Evolutionary conservation across 2,113 vertebrate genomes (phyloP).

Genomic region (Chloroceryle aenea): DNA sequence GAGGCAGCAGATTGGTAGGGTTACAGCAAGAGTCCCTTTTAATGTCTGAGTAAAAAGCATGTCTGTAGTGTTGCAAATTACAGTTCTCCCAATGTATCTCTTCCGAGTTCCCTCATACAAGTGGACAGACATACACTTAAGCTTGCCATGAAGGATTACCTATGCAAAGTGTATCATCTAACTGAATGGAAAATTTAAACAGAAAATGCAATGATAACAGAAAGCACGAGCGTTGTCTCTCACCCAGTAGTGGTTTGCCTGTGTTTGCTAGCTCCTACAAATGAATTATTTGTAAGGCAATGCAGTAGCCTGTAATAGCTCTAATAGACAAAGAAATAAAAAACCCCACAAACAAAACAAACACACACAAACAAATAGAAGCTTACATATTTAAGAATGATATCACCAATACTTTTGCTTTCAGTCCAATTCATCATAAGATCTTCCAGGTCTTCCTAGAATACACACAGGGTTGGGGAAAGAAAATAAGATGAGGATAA

Average conservation of each 20-base stretch:
- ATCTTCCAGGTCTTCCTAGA: slow-evolving; percentile 91
- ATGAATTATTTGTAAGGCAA: not conserved
- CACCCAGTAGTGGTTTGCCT: not conserved
- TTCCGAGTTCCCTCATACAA: not conserved
- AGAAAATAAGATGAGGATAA: not conserved
- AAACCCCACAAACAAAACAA: too few species aligned
- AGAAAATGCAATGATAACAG: not conserved
- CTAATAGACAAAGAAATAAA: not conserved
- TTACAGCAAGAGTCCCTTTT: not conserved
- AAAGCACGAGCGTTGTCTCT: not conserved
- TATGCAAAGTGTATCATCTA: not conserved
- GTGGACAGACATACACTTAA: not conserved
- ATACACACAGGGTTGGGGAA: not conserved
- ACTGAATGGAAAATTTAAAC: not conserved
- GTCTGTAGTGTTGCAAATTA: not conserved
- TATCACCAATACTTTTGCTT: slow-evolving; percentile 89
- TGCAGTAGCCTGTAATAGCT: not conserved
- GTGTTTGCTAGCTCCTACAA: not conserved
- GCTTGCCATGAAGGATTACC: not conserved
- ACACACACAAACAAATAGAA: not conserved
- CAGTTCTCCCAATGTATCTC: not conserved
- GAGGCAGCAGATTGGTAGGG: not conserved
- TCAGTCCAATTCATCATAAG: slow-evolving; percentile 95
- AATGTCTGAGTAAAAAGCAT: not conserved
- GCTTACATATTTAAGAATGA: slow-evolving; percentile 97